Evolutionary conservation across 2,113 vertebrate genomes (phyloP), one percentile per base, ranked within the genome.

Genomic region (Petroica traversi): DNA sequence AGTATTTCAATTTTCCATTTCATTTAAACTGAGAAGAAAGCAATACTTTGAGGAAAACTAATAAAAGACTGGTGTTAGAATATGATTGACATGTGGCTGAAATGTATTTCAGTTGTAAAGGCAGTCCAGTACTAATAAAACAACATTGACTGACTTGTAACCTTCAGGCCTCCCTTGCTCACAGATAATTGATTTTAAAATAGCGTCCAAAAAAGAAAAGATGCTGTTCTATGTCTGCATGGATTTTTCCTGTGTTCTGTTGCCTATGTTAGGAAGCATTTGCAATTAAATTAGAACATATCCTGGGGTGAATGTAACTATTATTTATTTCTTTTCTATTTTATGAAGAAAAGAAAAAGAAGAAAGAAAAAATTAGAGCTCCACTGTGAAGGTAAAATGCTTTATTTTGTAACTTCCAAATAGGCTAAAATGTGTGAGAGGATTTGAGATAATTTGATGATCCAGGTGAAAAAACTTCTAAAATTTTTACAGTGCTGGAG

Each of bases 1-100:
- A 93, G 82, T 64, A 92, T 97, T 97, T 97, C 96, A 97, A 95
- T 97, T 97, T 98, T 97, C 88, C 57, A 95, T 97, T 93, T 94
- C 62, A 96, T 97, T 98, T 97, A 97, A 97, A 96, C 48, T 80
- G 63, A 96, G 80, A 96, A 96, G 73, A 96, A 98, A 96, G 85
- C 84, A 97, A 95, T 96, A 97, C 97, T 97, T 95, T 83, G 43
- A 91, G 69, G 59, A 94, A 97, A 97, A 97, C 81, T 94, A 97
- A 97, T 97, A 97, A 95, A 95, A 93, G 34, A 46, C 58, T 92
- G 48, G 22, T 40, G 80, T 94, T 95, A 93, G 31, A 49, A 68
- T 87, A 73, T 96, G 98, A 97, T 38, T 97, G 97, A 95, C 96
- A 94, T 63, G 33, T 72, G 64, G 69, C 83, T 97, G 95, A 98